Evolutionary conservation across 2,113 vertebrate species (phyloP).

Genomic region (Proterorhinus semilunaris): DNA sequence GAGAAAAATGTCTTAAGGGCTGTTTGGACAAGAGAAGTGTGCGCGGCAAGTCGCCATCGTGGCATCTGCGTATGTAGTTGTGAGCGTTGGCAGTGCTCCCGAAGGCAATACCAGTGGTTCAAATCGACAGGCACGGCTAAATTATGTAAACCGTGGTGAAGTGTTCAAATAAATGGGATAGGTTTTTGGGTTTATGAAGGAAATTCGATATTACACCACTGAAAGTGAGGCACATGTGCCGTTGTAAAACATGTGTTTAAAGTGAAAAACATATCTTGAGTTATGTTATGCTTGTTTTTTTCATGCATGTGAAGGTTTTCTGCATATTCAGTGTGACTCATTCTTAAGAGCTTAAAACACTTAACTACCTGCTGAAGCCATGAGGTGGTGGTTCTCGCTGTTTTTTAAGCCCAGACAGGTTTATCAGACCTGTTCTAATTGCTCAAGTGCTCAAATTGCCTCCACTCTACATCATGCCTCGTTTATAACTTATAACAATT

Average conservation of each 20-base stretch:
- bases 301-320: too few species aligned
- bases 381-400: too few species aligned
- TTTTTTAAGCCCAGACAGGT: too few species aligned
- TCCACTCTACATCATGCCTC: too few species aligned
- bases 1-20: conserved; percentile 40
- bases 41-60: conserved; percentile 35
- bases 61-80: conserved; percentile 28
- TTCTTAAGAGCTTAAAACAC: too few species aligned
- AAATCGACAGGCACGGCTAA: conserved; percentile 58
- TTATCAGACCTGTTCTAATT: too few species aligned
- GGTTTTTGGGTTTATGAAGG: conserved; percentile 36
- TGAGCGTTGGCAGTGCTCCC: conserved; percentile 57
- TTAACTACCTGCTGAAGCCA: too few species aligned
- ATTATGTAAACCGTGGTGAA: conserved; percentile 65
- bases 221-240: conserved; percentile 16
- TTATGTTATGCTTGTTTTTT: too few species aligned
- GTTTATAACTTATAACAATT: too few species aligned
- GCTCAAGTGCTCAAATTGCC: too few species aligned
- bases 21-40: conserved; percentile 44
- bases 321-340: too few species aligned
- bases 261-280: not conserved
- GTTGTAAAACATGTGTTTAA: conserved; percentile 11
- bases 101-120: conserved; percentile 49
- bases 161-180: conserved; percentile 65
- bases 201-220: conserved; percentile 38